These are phyloP conservation scores for Ommatoiulus sabulosus DNA, from an alignment of 2,888 invertebrate species.

Conservation along the genomic window DNA sequence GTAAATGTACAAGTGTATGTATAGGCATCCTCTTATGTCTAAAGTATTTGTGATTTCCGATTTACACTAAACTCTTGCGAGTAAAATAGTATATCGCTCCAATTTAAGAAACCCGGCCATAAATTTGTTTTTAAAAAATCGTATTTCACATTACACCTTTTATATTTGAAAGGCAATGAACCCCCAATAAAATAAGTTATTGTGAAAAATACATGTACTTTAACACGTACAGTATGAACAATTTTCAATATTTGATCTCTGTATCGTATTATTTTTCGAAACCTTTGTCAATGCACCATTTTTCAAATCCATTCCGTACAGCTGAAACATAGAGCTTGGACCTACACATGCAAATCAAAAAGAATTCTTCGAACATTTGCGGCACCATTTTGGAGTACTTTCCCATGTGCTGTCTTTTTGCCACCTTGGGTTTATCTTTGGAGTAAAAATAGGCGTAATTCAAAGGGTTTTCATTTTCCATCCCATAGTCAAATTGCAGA, in stretches of 20 bases:
- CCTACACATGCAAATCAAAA: background rate
- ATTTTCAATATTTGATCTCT: background rate
- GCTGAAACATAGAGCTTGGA: background rate
- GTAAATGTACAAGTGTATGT: too few species aligned
- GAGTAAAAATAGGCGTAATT: slow-evolving; percentile 39
- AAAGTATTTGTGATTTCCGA: too few species aligned
- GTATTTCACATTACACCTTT: too few species aligned
- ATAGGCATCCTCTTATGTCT: too few species aligned
- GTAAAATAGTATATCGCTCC: too few species aligned
- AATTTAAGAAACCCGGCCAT: too few species aligned
- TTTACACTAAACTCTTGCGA: too few species aligned
- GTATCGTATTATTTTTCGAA: background rate
- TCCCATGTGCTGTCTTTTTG: background rate
- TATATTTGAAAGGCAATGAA: too few species aligned
- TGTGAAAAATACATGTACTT: background rate
- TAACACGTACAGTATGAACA: background rate
- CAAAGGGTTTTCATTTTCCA: slow-evolving; percentile 36
- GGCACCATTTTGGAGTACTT: background rate
- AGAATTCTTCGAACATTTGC: background rate
- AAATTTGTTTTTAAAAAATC: too few species aligned
- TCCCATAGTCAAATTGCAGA: background rate
- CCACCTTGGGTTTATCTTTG: background rate
- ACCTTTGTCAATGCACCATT: background rate
- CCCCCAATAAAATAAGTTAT: background rate
- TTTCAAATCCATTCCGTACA: slow-evolving; percentile 14